Base-by-base conservation (phyloP, 2,797 vertebrate species). In the Eleutherodactylus coqui region DNA sequence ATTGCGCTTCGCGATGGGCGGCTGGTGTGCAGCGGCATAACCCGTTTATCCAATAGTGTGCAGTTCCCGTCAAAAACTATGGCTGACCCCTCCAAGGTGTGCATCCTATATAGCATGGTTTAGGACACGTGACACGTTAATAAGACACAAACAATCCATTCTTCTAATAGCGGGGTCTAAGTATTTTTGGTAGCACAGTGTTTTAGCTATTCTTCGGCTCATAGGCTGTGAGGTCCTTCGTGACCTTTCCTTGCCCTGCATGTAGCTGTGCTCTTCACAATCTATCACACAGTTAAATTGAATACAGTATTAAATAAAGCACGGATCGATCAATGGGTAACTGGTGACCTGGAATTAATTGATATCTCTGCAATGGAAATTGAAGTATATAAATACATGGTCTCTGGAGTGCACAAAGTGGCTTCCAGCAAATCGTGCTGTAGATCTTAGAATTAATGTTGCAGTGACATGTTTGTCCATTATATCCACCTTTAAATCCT, bases 301-400 rank as follows among this genome's bases (percentile, higher is more conserved):
- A 72, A 70, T 82, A 17, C 34, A 11, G 24, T 58, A 82, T 82
- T 82, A 82, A 82, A 70, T 69, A 82, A 69, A 72, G 62, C 34
- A 53, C 8, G 34, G 0, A 2, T 0, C 9, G 41, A 76, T 32
- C 0, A 4, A 1, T 38, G 32, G 64, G 69, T 29, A 51, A 58
- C 0, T 53, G 47, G 79, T 88, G 88, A 21, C 1, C 84, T 91
- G 58, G 80, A 82, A 73, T 34, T 89, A 85, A 53, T 75, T 86
- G 67, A 72, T 27, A 72, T 34, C 21, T 49, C 79, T 70, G 47
- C 21, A 38, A 72, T 17, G 38, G 32, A 49, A 70, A 80, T 14
- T 49, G n/a, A 69, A 69, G n/a, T 51, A 36, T 41, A 51, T 11
- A 82, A 27, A 47, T 82, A 29, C 36, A 55, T 55, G 0, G 53